These are phyloP conservation scores for Acromyrmex charruanus DNA, from an alignment of 1,140 invertebrate genomes.

Conservation along the genomic window DNA sequence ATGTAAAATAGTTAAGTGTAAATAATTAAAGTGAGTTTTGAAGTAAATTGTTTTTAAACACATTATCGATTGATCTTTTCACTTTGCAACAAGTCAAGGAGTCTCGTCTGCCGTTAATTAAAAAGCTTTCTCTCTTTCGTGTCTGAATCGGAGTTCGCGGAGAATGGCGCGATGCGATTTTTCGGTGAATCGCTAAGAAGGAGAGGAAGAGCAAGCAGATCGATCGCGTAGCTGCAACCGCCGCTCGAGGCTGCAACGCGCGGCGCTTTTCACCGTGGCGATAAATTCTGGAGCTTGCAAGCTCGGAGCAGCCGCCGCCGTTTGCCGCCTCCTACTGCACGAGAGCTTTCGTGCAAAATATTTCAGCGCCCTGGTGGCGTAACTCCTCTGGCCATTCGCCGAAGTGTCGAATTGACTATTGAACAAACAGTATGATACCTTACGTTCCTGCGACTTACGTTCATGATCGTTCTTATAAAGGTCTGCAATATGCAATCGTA, in stretches of 20 bases:
- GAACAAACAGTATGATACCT: conserved; percentile 78
- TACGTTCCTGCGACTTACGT: conserved; percentile 48
- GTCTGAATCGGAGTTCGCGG: neutral
- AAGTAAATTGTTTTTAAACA: conserved; percentile 2
- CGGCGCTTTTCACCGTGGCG: conserved; percentile 65
- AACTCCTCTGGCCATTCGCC: conserved; percentile 58
- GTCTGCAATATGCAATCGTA: conserved; percentile 5
- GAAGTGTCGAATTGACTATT: conserved; percentile 79
- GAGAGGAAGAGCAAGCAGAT: conserved; percentile 58
- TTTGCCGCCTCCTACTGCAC: neutral
- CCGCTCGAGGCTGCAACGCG: conserved; percentile 33
- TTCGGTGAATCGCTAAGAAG: conserved; percentile 33
- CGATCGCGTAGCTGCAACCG: conserved; percentile 65
- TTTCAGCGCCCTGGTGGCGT: conserved; percentile 76
- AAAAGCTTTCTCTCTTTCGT: neutral
- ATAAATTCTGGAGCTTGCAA: conserved; percentile 68
- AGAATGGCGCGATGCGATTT: conserved; percentile 36
- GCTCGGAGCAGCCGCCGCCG: neutral
- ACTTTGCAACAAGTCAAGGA: neutral
- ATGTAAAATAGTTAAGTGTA: no score
- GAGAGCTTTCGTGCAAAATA: conserved; percentile 74
- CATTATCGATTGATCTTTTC: neutral
- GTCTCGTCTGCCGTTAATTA: conserved; percentile 5
- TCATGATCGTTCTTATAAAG: conserved; percentile 28
- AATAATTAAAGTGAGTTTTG: neutral